Conservation (phyloP, 2,888 invertebrate species). For the Sinopyrophorus schimmeli region DNA sequence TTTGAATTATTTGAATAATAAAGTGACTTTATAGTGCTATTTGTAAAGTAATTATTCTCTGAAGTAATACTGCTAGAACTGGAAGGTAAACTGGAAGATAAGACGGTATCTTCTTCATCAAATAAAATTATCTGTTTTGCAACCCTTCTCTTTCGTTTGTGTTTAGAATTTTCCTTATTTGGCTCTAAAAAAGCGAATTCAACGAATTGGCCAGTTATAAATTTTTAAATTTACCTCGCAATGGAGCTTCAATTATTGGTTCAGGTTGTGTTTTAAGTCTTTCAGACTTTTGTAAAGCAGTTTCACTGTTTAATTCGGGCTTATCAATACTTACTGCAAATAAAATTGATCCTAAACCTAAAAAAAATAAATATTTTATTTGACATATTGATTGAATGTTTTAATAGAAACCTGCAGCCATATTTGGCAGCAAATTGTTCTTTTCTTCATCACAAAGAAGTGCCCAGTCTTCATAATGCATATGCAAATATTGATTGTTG, state of each 20-base stretch:
- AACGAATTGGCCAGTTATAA: no score
- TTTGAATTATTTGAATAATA: not conserved
- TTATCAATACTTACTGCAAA: slow-evolving; percentile 93
- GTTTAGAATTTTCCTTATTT: slow-evolving; percentile 38
- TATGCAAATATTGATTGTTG: slow-evolving; percentile 63
- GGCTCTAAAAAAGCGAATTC: slow-evolving; percentile 12
- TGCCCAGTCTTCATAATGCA: slow-evolving; percentile 86
- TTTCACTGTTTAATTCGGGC: slow-evolving; percentile 70
- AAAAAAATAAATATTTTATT: slow-evolving; percentile 20
- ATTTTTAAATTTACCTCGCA: slow-evolving; percentile 56
- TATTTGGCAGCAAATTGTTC: slow-evolving; percentile 76
- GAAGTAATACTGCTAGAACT: slow-evolving; percentile 48
- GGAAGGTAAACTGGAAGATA: slow-evolving; percentile 50
- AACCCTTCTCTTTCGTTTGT: slow-evolving; percentile 60
- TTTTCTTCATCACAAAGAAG: slow-evolving; percentile 80
- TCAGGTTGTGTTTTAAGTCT: slow-evolving; percentile 57
- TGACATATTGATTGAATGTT: not conserved
- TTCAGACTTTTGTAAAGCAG: slow-evolving; percentile 57
- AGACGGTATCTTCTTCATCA: slow-evolving; percentile 62
- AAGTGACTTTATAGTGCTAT: slow-evolving; percentile 11
- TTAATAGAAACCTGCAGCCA: slow-evolving; percentile 72
- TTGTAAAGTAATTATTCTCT: slow-evolving; percentile 34
- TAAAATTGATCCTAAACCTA: slow-evolving; percentile 83
- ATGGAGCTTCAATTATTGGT: slow-evolving; percentile 71
- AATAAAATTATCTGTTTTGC: slow-evolving; percentile 70